A percentile compares a stretch with the other conserved stretches of the same genome.
Conservation (phyloP, 2,113 vertebrate species). For the Lipotes vexillifer region DNA sequence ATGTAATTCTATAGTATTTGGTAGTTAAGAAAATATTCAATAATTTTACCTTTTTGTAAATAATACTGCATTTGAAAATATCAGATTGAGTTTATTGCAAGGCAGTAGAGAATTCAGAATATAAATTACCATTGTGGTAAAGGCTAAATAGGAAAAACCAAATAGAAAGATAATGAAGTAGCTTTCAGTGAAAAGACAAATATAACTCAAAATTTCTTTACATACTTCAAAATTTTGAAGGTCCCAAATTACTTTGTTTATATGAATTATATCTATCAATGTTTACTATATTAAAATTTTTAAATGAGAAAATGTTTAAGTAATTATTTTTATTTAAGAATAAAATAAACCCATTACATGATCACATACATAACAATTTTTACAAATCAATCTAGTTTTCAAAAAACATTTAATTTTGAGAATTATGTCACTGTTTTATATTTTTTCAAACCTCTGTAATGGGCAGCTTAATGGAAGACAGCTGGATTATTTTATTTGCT, state of each 20-base stretch:
- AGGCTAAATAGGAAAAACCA: not conserved
- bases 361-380: not conserved
- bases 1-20: not conserved
- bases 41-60: not conserved
- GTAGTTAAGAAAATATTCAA: not conserved
- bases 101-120: not conserved
- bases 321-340: not conserved
- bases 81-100: not conserved
- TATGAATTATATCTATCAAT: not conserved
- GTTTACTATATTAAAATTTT: not conserved
- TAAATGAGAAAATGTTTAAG: not conserved
- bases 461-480: not conserved
- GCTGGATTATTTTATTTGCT: not conserved
- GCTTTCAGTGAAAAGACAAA: not conserved
- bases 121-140: not conserved
- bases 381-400: not conserved
- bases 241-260: not conserved
- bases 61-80: not conserved
- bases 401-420: not conserved
- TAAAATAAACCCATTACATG: not conserved
- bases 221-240: not conserved
- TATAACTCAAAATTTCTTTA: not conserved
- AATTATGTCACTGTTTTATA: not conserved
- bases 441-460: not conserved
- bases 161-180: not conserved